Base-by-base conservation (phyloP, 1,140 invertebrate species). In the Polypedilum vanderplanki region DNA sequence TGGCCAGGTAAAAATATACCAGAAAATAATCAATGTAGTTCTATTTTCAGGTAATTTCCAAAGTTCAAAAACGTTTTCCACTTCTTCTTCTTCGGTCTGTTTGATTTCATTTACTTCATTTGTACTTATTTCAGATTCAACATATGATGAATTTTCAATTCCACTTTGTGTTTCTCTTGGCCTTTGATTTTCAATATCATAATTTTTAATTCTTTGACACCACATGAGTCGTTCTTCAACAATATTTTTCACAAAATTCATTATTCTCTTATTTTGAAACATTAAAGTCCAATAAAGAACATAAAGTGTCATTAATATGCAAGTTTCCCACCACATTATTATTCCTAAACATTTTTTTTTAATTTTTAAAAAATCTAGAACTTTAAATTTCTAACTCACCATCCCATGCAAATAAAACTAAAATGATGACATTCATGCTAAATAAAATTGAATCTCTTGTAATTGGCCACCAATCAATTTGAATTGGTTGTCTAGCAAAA, bases 391-490 rank as follows among this genome's bases (percentile, higher is more conserved):
- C 5, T 33, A 33, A 33, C 24, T 84, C 79, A 41, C 89, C 90
- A 80, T 97, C 94, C 86, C 90, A 91, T 74, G 95, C 90, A 18
- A 96, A 87, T 0, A 87, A 78, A 1, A 95, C 88, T 57, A 98
- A 81, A 4, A 90, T 85, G 3, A 86, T 83, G 0, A 97, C 89
- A 20, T 94, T 91, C 7, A 94, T 79, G 7, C 89, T 87, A 79
- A 97, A 97, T 75, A 94, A 91, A 9, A 90, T 79, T 75, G 91
- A 92, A 79, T 97, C 95, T 77, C 96, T 85, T 0, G 92, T 89
- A 20, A 97, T 87, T 2, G 95, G 93, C 86, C 90, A 91, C 86
- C 90, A 90, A 79, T 95, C 90, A 24, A 97, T 84, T 77, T 88
- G 83, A 17, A 96, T 90, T 0, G 89, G 89, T 94, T 87, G 81